Base-by-base conservation (phyloP, 2,888 invertebrate genomes). In the Cephonodes hylas region DNA sequence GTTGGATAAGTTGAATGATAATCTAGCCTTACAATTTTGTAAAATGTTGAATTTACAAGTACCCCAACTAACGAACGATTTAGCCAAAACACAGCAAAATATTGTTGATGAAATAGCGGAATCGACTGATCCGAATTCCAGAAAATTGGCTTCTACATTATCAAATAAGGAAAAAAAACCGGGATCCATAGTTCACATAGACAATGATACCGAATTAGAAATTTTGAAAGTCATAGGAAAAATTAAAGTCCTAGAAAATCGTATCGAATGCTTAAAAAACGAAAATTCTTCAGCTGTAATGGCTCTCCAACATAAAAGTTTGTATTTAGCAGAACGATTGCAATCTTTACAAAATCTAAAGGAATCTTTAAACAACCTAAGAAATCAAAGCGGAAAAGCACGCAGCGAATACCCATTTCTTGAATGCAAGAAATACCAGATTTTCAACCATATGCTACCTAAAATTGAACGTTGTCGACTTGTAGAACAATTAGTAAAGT, bases 391-490 rank as follows among this genome's bases (percentile, higher is more conserved):
- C 42, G 59, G 23, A 13, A 22, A 48, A 23, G 25, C n/a, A 38
- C 48, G 22, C 4, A 31, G 59, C 20, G 44, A 62, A 3, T 59
- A 44, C 10, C 48, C 63, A 6, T 23, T 60, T 6, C 23, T 8
- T 4, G 27, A 34, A 20, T 15, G 42, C 20, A 22, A 42, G 58
- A 61, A 69, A 20, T 18, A 64, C 13, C 67, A 64, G 10, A 77
- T 82, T 27, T 83, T 83, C 25, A 76, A 73, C 62, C 83, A 83
- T 61, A 67, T 73, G 44, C 66, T 83, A 4, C 80, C 81, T 1
- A 63, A 65, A 56, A 13, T 63, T 3, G 67, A 73, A 22, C 76
- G 83, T 22, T 70, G 68, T 62, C 73, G 69, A 27, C 77, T 82
- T 3, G 74, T 80, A 0, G 75, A 79, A 22, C 63, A 67, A 15